These are phyloP conservation scores for Cydia fagiglandana DNA, from an alignment of 1,140 invertebrate species.

Conservation along the genomic window DNA sequence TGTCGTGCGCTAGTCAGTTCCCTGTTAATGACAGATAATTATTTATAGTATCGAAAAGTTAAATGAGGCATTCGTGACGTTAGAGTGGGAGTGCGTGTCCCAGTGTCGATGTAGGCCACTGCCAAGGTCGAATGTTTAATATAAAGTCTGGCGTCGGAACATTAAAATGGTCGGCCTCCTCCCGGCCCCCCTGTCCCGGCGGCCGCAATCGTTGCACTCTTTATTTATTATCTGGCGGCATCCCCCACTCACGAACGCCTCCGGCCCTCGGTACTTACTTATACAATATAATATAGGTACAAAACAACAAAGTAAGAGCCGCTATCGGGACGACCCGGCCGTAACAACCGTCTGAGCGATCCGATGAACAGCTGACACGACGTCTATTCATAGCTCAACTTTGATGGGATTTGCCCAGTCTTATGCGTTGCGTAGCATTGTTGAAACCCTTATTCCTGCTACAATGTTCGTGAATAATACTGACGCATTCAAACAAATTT, in stretches of 20 bases:
- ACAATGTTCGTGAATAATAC: slow-evolving; percentile 13
- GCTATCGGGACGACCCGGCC: slow-evolving; percentile 30
- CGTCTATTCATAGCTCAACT: slow-evolving; percentile 1
- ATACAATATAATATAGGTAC: slow-evolving; percentile 34
- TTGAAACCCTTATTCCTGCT: not conserved
- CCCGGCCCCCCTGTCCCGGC: slow-evolving; percentile 67
- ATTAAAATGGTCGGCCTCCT: slow-evolving; percentile 77
- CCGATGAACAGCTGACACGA: slow-evolving; percentile 23
- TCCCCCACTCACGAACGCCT: slow-evolving; percentile 54
- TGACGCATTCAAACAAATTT: not conserved
- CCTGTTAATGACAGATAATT: slow-evolving; percentile 65
- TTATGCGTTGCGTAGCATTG: not conserved
- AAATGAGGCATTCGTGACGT: slow-evolving; percentile 75
- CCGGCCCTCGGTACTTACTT: slow-evolving; percentile 40
- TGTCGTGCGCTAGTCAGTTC: slow-evolving; percentile 42
- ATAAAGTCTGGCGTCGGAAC: slow-evolving; percentile 78
- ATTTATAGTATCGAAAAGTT: slow-evolving; percentile 69
- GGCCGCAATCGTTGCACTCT: slow-evolving; percentile 77
- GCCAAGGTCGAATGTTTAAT: slow-evolving; percentile 79
- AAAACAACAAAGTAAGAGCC: slow-evolving; percentile 33
- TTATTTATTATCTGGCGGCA: slow-evolving; percentile 77
- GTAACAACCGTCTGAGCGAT: slow-evolving; percentile 13
- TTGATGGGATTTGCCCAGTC: not conserved
- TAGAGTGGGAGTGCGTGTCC: slow-evolving; percentile 69
- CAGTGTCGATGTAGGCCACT: slow-evolving; percentile 76